Percentiles rank a stretch among this genome's conserved stretches.
These are phyloP conservation scores for Chamaea fasciata DNA, from an alignment of 2,113 vertebrate species.

Conservation along the genomic window DNA sequence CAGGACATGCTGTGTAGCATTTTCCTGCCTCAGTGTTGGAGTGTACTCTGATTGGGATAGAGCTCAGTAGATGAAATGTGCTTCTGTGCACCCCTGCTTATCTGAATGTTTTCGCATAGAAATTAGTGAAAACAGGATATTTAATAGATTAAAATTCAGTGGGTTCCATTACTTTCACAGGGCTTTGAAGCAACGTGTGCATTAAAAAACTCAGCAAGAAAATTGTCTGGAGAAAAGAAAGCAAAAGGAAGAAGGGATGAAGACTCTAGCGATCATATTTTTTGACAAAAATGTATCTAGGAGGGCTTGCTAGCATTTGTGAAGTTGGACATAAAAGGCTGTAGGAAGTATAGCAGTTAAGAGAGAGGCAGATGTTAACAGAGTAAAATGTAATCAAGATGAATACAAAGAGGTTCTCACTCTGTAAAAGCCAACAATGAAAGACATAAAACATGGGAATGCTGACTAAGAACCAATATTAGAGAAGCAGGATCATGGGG, in stretches of 20 bases:
- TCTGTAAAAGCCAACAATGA: not conserved
- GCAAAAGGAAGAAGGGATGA: not conserved
- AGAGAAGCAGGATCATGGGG: not conserved
- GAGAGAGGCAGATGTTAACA: conserved; percentile 14
- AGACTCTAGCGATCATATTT: not conserved
- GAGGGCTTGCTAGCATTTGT: not conserved
- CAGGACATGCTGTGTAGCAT: not conserved
- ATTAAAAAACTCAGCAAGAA: not conserved
- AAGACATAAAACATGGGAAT: not conserved
- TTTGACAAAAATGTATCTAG: not conserved
- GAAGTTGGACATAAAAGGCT: not conserved
- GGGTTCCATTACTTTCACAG: not conserved
- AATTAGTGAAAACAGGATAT: not conserved
- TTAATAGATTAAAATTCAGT: not conserved
- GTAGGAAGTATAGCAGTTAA: not conserved
- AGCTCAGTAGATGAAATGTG: not conserved
- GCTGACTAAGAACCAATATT: not conserved
- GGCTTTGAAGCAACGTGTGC: not conserved
- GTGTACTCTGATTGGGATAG: not conserved
- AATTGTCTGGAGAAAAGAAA: not conserved
- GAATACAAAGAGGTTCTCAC: not conserved
- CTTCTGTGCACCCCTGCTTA: not conserved
- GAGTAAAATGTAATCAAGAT: conserved; percentile 12
- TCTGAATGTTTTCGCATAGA: not conserved
- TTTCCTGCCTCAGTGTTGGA: not conserved